These are phyloP conservation scores for Heliangelus exortis DNA, from an alignment of 2,797 vertebrate species.

Conservation along the genomic window DNA sequence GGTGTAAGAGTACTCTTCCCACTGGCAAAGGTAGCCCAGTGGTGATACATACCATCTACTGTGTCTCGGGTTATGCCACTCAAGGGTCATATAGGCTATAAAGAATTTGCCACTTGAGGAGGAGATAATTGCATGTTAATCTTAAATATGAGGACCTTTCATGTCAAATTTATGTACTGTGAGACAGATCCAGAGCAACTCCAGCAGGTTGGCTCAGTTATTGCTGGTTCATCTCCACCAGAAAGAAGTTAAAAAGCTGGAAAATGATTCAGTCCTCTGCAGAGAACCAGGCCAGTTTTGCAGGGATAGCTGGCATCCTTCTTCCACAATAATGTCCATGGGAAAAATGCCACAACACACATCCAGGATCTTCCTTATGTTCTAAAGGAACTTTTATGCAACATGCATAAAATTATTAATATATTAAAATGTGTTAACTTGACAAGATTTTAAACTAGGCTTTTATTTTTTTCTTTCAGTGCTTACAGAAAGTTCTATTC, in stretches of 20 bases:
- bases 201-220: background rate
- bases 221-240: background rate
- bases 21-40: background rate
- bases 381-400: background rate
- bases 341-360: background rate
- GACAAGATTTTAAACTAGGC: background rate
- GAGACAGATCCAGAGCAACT: background rate
- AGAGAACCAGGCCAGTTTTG: background rate
- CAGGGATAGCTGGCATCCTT: background rate
- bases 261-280: background rate
- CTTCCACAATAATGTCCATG: background rate
- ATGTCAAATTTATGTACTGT: background rate
- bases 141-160: background rate
- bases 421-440: background rate
- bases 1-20: background rate
- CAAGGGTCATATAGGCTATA: background rate
- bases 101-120: background rate
- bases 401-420: background rate
- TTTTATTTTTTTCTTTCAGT: background rate
- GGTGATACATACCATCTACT: background rate
- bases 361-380: background rate
- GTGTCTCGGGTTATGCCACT: background rate
- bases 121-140: background rate
- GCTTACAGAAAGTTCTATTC: background rate
- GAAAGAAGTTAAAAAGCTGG: background rate